phyloP scores from a whole-genome alignment of 2,113 vertebrate genomes.

The Chionis minor region DNA sequence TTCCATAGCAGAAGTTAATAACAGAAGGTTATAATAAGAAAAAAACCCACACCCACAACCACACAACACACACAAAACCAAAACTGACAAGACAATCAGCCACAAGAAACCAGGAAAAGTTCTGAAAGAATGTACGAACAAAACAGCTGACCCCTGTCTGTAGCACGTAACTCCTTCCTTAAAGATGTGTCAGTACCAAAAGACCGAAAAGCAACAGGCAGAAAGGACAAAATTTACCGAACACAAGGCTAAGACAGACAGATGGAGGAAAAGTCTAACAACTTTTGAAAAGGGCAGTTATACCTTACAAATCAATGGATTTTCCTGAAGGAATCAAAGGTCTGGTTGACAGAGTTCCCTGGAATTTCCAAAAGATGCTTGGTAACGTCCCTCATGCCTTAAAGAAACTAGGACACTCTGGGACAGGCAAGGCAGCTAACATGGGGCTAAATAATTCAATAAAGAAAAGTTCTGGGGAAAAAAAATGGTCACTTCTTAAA shows the following conservation, averaged over 20 bases:
- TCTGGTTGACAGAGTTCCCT: neutral
- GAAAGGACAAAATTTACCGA: neutral
- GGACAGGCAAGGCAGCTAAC: neutral
- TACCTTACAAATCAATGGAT: neutral
- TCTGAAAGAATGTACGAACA: neutral
- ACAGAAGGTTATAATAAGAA: neutral
- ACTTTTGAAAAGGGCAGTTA: neutral
- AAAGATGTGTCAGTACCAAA: neutral
- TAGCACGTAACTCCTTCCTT: neutral
- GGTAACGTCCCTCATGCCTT: neutral
- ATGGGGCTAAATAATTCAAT: neutral
- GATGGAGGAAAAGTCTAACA: neutral
- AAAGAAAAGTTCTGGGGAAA: neutral
- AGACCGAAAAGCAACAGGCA: neutral
- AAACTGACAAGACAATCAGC: neutral
- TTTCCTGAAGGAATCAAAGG: neutral
- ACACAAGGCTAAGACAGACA: neutral
- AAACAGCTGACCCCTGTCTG: neutral
- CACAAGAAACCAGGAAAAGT: neutral
- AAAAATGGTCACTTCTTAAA: neutral
- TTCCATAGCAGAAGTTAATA: neutral
- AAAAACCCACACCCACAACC: neutral
- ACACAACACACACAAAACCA: too few species aligned
- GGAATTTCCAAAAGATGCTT: neutral
- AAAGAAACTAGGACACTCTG: neutral